Evolutionary conservation across 2,888 invertebrate species (phyloP), one percentile per base, ranked within the genome.

Genomic region (Ecdyonurus torrentis): DNA sequence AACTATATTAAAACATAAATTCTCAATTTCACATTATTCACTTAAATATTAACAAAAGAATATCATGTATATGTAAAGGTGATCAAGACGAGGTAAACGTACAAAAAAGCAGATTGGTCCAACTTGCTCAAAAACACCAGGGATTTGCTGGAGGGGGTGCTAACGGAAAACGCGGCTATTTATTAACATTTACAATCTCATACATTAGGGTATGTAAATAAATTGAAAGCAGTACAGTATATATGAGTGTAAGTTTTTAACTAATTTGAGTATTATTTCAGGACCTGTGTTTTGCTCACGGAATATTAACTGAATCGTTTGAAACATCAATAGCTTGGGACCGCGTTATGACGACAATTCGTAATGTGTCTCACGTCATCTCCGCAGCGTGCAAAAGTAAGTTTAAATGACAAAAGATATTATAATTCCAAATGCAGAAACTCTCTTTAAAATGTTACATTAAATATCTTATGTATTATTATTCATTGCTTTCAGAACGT

Each of bases 251-350:
- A n/a, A n/a, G n/a, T n/a, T n/a, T n/a, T n/a, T n/a, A n/a, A n/a
- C n/a, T n/a, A n/a, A n/a, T n/a, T n/a, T n/a, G n/a, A n/a, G n/a
- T n/a, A n/a, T n/a, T n/a, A n/a, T n/a, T 59, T 2, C 10, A 37
- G 37, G 37, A 37, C 15, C 7, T 37, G 7, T 10, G 5, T 5
- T 37, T 37, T 5, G 37, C 37, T 37, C 37, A 37, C 37, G 15
- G 15, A 5, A 20, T 96, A 20, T 86, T 97, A 1, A 89, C 95
- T 0, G 98, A 99, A 75, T 97, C 97, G 0, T 99, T 99, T 78
- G 98, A 99, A 77, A 99, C 99, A 0, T 98, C 98, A 0, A 96
- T 96, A 1, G 90, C 98, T 1, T 99, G 98, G 98, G 92, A 94
- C 76, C 83, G 90, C 62, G 85, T 92, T 15, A 75, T 86, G 24